Evolutionary conservation across 1,140 invertebrate species (phyloP), one percentile per base, ranked within the genome.

Genomic region (Helicoverpa zea): DNA sequence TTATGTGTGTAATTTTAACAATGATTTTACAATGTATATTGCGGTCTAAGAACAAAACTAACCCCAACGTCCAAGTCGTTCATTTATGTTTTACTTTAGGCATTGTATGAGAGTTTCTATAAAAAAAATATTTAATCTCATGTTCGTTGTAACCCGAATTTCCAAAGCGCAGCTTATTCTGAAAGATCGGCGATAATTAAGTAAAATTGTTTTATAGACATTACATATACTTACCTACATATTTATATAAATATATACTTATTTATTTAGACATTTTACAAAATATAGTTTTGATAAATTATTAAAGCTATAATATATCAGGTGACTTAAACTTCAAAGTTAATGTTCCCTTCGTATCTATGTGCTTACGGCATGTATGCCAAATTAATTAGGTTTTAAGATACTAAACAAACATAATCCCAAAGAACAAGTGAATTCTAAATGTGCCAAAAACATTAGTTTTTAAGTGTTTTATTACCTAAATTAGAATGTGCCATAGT

Each of bases 401-500:
- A 52, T 56, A 66, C 81, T 82, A 81, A 83, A 56, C 35, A 43
- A 77, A 64, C 75, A 10, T 66, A 54, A 79, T 68, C 59, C 88
- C 84, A 89, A 88, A 88, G 88, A 89, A 59, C 75, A 84, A 84
- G 89, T 91, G 89, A 91, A 91, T 91, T 91, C 89, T 89, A 68
- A 83, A 83, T 68, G 89, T 89, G 89, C 89, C 89, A 91, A 90
- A 90, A 81, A 80, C 63, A 13, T 58, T 84, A 83, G 82, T 68
- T 79, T 18, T 68, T 88, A 84, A 84, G 81, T 68, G 23, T 52
- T 74, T 18, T 18, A 35, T 72, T 23, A 7, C 30, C 76, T 23
- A 58, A 59, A 52, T 56, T 47, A 29, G 12, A 70, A 58, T 7
- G 76, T 80, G 78, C 68, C 78, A 80, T 72, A 59, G 68, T 52